Evolutionary conservation across 1,140 invertebrate species (phyloP).

Genomic region (Araneus ventricosus): DNA sequence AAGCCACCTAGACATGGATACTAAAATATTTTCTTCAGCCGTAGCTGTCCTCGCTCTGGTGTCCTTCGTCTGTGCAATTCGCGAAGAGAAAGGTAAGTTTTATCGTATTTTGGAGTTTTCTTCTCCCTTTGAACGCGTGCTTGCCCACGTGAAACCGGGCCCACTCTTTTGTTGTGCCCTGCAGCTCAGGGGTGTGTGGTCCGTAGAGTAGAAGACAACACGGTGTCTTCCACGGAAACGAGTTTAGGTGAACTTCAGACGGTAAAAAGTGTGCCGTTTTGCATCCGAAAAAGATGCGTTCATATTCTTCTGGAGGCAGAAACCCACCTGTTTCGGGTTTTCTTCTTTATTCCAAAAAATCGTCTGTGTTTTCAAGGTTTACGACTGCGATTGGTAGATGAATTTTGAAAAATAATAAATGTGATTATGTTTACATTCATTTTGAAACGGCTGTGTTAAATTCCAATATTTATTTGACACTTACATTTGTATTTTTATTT

Average conservation of each 20-base stretch:
- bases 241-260: not conserved
- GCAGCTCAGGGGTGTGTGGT: not conserved
- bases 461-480: not conserved
- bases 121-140: not conserved
- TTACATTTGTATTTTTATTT: not conserved
- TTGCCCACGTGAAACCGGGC: conserved; percentile 38
- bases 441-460: too few relatives aligned
- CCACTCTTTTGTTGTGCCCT: conserved; percentile 11
- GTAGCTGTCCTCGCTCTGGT: not conserved
- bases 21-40: not conserved
- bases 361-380: not conserved
- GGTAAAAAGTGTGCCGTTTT: not conserved
- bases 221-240: not conserved
- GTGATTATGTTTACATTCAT: too few relatives aligned
- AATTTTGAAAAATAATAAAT: too few relatives aligned
- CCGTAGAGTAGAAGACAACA: not conserved
- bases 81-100: conserved; percentile 11
- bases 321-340: conserved; percentile 2
- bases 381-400: too few relatives aligned
- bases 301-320: not conserved
- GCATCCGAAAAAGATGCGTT: not conserved
- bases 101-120: not conserved
- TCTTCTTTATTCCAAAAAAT: not conserved
- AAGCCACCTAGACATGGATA: conserved; percentile 29
- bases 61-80: not conserved